Evolutionary conservation across 92 coral and sea anemone genomes (phyloP), one percentile per base, ranked within the genome.

Genomic region (Epizoanthus rinbou): DNA sequence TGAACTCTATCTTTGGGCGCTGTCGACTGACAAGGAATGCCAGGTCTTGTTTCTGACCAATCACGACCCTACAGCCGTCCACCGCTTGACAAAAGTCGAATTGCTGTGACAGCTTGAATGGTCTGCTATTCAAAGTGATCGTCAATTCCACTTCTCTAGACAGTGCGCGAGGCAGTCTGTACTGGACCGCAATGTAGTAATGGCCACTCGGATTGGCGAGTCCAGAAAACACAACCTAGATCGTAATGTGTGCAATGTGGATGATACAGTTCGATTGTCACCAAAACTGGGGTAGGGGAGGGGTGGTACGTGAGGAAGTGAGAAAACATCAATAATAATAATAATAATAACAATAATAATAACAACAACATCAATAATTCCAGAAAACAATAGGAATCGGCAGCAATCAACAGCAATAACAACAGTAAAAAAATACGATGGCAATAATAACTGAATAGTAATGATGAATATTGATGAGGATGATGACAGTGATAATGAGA

Each of bases 151-250:
- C 91, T 22, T 64, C 76, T n/a, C 76, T 83, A 18, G 90, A 75
- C 9, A 93, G 33, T 22, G 59, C 64, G 63, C 73, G 11, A 3
- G 91, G 63, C 47, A 83, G 95, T 47, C 72, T 85, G 84, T 91
- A 93, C 33, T 91, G 95, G 10, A 93, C 25, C n/a, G 92, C 65
- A 54, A 93, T 70, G 62, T 89, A 75, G 85, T 91, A 93, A 47
- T 74, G 59, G 24, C 67, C 90, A 24, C 63, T 22, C 21, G 84
- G 41, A 25, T 87, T 39, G 33, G 88, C 90, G 21, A 57, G 22
- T 18, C 94, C 94, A 13, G 80, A 37, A 19, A 78, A 39, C 50
- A 10, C 35, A 13, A 78, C 82, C 82, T 78, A 47, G 45, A 2
- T 22, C 22, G 33, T 15, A 47, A 23, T 33, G 17, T 43, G 11